These are phyloP conservation scores for Drosophila orena DNA, from an alignment of 1,140 invertebrate species.

Conservation along the genomic window DNA sequence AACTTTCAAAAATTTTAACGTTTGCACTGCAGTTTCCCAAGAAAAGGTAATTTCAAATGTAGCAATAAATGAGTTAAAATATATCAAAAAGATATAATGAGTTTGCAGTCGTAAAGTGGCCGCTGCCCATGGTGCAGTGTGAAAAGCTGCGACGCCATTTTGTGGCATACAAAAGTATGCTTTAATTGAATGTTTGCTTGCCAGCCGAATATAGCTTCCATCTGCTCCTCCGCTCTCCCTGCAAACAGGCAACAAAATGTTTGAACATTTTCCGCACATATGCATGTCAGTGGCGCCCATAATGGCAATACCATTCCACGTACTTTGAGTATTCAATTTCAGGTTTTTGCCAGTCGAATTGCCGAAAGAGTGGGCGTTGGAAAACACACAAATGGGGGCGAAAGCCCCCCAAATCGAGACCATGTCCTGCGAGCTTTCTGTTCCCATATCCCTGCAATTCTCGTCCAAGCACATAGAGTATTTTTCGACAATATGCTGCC, in stretches of 20 bases:
- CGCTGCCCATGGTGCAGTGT: too few species aligned
- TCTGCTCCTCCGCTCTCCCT: background rate
- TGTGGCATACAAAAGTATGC: slow-evolving; percentile 73
- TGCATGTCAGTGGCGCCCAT: slow-evolving; percentile 65
- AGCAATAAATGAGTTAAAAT: too few species aligned
- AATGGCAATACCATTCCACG: slow-evolving; percentile 70
- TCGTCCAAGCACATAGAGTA: background rate
- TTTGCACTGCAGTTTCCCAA: too few species aligned
- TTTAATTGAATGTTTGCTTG: slow-evolving; percentile 78
- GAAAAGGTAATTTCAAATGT: too few species aligned
- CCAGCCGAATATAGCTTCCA: slow-evolving; percentile 24
- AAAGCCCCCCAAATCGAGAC: slow-evolving; percentile 12
- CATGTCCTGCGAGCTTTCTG: slow-evolving; percentile 38
- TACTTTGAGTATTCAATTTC: slow-evolving; percentile 81
- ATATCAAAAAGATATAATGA: too few species aligned
- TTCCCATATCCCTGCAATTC: slow-evolving; percentile 11
- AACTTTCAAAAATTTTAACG: too few species aligned
- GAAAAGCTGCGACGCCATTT: slow-evolving; percentile 68
- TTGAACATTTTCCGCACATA: slow-evolving; percentile 68
- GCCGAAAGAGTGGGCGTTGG: slow-evolving; percentile 6
- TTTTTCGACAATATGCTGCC: background rate
- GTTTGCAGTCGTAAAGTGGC: too few species aligned
- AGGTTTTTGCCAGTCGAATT: slow-evolving; percentile 52
- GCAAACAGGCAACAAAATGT: slow-evolving; percentile 28
- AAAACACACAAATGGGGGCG: slow-evolving; percentile 13